phyloP scores from a whole-genome alignment of 1,140 invertebrate genomes.

The Drosophila ercepeae region DNA sequence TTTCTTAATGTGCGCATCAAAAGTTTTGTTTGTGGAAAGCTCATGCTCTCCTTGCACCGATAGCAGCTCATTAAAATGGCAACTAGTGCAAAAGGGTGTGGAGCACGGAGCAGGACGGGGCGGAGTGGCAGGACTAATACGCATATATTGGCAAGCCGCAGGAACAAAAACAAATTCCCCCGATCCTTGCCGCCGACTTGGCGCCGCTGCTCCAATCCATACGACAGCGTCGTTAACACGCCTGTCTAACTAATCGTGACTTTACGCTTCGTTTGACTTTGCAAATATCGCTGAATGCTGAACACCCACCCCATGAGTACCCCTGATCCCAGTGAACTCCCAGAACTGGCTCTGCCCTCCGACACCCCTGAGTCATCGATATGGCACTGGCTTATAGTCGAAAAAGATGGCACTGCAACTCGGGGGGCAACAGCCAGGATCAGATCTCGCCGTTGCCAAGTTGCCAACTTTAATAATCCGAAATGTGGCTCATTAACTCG shows the following conservation, averaged over 20 bases:
- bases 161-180: conserved; percentile 28
- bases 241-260: conserved; percentile 84
- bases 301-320: conserved; percentile 19
- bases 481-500: conserved; percentile 79
- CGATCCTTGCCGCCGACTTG: neutral
- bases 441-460: conserved; percentile 37
- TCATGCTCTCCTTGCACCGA: conserved; percentile 39
- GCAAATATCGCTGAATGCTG: conserved; percentile 75
- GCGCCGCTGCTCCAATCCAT: neutral
- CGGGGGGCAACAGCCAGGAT: conserved; percentile 7
- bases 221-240: conserved; percentile 72
- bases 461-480: conserved; percentile 67
- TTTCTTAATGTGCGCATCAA: conserved; percentile 66
- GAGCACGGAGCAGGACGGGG: neutral
- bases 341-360: conserved; percentile 5
- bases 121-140: conserved; percentile 41
- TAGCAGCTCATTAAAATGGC: conserved; percentile 75
- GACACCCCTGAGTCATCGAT: neutral
- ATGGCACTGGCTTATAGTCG: neutral
- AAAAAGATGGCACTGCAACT: conserved; percentile 59
- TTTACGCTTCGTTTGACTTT: conserved; percentile 83
- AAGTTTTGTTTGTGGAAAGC: conserved; percentile 63
- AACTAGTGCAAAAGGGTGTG: conserved; percentile 42
- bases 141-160: conserved; percentile 55
- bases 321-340: neutral